Percentiles rank a stretch among this genome's conserved stretches.
phyloP scores from a whole-genome alignment of 2,113 vertebrate species.

The Crotophaga sulcirostris region DNA sequence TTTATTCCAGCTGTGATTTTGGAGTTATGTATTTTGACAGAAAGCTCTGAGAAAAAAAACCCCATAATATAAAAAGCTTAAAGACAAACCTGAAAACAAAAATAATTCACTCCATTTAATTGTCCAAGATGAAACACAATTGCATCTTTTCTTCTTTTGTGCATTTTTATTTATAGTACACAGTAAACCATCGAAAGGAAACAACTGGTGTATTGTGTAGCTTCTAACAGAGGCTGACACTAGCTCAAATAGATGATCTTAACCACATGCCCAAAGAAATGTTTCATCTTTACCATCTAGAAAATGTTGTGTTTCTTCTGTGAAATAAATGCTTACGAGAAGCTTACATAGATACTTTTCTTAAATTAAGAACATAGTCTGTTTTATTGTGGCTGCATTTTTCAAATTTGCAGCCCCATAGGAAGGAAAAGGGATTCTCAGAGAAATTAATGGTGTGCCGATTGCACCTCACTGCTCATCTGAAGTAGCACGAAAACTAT shows the following conservation, averaged over 20 bases:
- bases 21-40: background rate
- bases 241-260: slow-evolving; percentile 39
- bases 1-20: background rate
- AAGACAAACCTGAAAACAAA: background rate
- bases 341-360: background rate
- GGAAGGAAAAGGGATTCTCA: background rate
- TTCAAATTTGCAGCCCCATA: background rate
- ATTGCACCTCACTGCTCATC: background rate
- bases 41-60: background rate
- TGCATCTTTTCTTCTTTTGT: slow-evolving; percentile 30
- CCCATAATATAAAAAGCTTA: background rate
- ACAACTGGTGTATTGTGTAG: slow-evolving; percentile 14
- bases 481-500: background rate
- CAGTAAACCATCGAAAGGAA: background rate
- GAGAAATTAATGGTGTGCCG: background rate
- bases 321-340: background rate
- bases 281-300: background rate
- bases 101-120: slow-evolving; percentile 20
- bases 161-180: slow-evolving; percentile 8
- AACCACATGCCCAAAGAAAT: slow-evolving; percentile 26
- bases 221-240: slow-evolving; percentile 32
- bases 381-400: background rate
- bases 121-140: slow-evolving; percentile 20
- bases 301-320: background rate
- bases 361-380: background rate